A percentile compares a stretch with the other conserved stretches of the same genome.
phyloP scores from a whole-genome alignment of 2,797 vertebrate genomes.

The Oophaga sylvatica region DNA sequence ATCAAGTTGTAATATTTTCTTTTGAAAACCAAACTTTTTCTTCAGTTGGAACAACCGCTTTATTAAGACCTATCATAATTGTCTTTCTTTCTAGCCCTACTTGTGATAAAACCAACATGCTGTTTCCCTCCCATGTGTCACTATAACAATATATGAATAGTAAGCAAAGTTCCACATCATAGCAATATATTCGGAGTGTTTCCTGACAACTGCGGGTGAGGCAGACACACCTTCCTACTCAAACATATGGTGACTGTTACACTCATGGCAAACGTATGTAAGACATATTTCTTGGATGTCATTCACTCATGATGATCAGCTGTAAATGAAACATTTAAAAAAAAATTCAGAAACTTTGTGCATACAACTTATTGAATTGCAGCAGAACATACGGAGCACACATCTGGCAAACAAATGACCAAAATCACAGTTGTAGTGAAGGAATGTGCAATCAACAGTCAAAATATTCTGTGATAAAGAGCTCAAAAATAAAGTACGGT shows the following conservation, averaged over 20 bases:
- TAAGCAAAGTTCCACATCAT: not conserved
- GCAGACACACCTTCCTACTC: conserved; percentile 39
- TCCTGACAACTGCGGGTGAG: conserved; percentile 35
- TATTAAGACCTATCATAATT: no score
- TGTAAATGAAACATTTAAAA: not conserved
- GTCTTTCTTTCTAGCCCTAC: not conserved
- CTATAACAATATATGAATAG: not conserved
- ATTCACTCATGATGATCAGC: not conserved
- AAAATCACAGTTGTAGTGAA: not conserved
- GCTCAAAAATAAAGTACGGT: not conserved
- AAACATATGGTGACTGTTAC: conserved; percentile 50
- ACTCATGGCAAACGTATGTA: not conserved
- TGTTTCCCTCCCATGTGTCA: not conserved
- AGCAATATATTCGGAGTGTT: not conserved
- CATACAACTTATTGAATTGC: not conserved
- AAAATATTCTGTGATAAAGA: not conserved
- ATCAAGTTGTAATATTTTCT: no score
- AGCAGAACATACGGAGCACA: not conserved
- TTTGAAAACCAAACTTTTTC: no score
- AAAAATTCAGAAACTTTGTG: not conserved
- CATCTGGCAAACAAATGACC: no score
- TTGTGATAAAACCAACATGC: not conserved
- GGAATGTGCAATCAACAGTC: not conserved
- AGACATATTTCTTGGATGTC: not conserved
- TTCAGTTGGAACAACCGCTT: no score